Conservation (phyloP, 2,113 vertebrate species). For the Petrocephalus microphthalmus region DNA sequence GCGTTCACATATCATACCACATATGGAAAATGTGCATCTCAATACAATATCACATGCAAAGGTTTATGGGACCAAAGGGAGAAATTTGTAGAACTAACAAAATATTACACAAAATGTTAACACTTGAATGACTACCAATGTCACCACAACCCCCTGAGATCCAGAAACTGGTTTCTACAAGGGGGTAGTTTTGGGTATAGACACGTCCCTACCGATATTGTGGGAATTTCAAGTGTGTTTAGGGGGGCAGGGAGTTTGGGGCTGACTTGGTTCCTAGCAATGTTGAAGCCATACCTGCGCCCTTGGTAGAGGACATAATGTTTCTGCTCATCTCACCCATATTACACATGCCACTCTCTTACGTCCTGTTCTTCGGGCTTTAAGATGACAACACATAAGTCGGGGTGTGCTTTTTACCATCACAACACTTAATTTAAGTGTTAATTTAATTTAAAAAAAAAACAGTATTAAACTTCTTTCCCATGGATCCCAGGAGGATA, state of each 20-base stretch:
- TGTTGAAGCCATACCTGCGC: neutral
- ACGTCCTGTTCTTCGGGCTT: neutral
- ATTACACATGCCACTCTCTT: neutral
- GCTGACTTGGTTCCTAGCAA: neutral
- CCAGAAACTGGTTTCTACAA: neutral
- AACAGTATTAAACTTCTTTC: neutral
- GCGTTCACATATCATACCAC: neutral
- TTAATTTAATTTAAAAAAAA: neutral
- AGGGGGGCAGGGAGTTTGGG: neutral
- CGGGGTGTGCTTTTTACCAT: neutral
- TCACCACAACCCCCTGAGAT: neutral
- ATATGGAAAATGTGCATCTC: neutral
- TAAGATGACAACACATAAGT: neutral
- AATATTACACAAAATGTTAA: neutral
- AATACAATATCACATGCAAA: neutral
- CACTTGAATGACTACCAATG: neutral
- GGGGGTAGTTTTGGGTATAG: neutral
- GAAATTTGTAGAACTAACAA: neutral
- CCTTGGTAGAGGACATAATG: neutral
- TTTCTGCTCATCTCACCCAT: neutral
- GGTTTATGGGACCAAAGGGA: neutral
- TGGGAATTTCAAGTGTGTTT: neutral
- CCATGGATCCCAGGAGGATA: slow-evolving; percentile 49
- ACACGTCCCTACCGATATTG: neutral
- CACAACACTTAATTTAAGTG: neutral